Evolutionary conservation across 2,888 invertebrate species (phyloP), one percentile per base, ranked within the genome.

Genomic region (Lasioglossum villosulum): DNA sequence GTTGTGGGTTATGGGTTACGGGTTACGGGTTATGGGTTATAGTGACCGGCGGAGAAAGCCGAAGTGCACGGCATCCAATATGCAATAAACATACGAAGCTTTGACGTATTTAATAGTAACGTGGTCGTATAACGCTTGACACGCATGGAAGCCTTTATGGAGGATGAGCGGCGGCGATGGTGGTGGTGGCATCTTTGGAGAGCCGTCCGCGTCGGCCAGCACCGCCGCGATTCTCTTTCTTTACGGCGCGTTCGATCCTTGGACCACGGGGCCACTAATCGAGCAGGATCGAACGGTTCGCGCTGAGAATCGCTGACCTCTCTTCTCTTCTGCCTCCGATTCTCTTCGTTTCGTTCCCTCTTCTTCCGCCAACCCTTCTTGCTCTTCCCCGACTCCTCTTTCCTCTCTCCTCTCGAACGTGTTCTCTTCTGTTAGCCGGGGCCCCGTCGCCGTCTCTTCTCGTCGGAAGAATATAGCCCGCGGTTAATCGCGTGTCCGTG

Each of bases 31-130:
- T 90, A 90, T 73, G 86, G 83, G 85, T 66, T 79, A 79, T 73
- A 72, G 84, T 37, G 85, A 86, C 80, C 84, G 83, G 86, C 84
- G 66, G 80, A 83, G 89, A 83, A 87, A 90, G 88, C 86, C 92
- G 86, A 91, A 90, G 91, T 88, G 91, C 90, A 89, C 90, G 90
- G 89, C 92, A 94, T 94, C 94, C 94, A 94, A 94, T 94, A 94
- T 94, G 94, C 94, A 94, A 94, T 94, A 94, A 94, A 94, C 94
- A 94, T 93, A 93, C 94, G 92, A 90, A 89, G 90, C 91, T 94
- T 94, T 94, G 94, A 94, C 94, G 93, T 94, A 94, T 94, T 94
- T 94, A 94, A 94, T 94, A 94, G 94, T 94, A 94, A 94, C 94
- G 92, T 93, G 94, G 92, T 94, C 94, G 93, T 94, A 94, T 94